These are phyloP conservation scores for Eupsilia transversa DNA, from an alignment of 2,888 invertebrate genomes.

Conservation along the genomic window DNA sequence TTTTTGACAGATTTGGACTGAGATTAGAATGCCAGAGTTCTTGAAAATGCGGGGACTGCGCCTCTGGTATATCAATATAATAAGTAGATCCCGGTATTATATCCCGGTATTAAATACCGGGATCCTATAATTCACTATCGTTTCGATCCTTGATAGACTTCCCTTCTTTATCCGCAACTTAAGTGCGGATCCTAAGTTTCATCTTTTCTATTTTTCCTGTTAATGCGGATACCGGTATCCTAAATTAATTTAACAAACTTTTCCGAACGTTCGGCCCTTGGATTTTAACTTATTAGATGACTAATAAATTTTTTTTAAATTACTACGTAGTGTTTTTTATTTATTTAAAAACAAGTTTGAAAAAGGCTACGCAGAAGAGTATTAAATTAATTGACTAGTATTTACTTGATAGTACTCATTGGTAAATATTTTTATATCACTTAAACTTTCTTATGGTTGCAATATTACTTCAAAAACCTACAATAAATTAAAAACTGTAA, in stretches of 20 bases:
- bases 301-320: background rate
- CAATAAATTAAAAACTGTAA: background rate
- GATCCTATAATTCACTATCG: background rate
- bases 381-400: background rate
- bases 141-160: background rate
- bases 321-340: background rate
- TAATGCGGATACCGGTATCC: background rate
- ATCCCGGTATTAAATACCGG: background rate
- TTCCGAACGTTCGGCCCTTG: background rate
- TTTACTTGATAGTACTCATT: background rate
- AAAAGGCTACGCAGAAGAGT: too few species aligned
- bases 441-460: background rate
- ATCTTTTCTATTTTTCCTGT: constrained; percentile 6
- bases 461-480: background rate
- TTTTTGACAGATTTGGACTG: background rate
- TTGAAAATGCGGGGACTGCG: background rate
- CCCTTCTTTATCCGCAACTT: background rate
- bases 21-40: background rate
- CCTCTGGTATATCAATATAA: background rate
- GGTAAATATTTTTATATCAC: background rate
- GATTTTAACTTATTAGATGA: background rate
- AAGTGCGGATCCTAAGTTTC: background rate
- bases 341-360: too few species aligned
- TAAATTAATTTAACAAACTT: constrained; percentile 4
- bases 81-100: background rate